A percentile compares a stretch with the other conserved stretches of the same genome.
phyloP scores from a whole-genome alignment of 1,140 invertebrate species.

The Bombus breviceps region DNA sequence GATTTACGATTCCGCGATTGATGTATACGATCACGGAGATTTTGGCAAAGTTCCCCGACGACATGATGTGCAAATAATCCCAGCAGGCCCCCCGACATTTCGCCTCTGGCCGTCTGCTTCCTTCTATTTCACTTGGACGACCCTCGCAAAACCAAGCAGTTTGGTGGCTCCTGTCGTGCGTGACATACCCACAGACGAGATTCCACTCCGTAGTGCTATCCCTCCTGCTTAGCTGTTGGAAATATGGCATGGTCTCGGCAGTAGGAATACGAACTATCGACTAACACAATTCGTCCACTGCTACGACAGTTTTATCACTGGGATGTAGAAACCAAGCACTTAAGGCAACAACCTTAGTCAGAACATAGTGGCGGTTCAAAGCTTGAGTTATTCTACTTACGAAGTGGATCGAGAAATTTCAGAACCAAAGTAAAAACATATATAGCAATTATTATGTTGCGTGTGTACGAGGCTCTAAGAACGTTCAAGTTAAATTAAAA shows the following conservation, averaged over 20 bases:
- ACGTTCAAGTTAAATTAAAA: neutral
- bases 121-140: conserved; percentile 44
- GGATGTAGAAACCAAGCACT: neutral
- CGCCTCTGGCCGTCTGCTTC: conserved; percentile 28
- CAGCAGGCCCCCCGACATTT: conserved; percentile 35
- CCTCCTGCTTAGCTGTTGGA: conserved; percentile 32
- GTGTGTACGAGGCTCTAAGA: neutral
- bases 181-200: conserved; percentile 59
- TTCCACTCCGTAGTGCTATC: conserved; percentile 58
- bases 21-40: conserved; percentile 40
- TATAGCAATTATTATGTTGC: neutral
- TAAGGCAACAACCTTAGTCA: neutral
- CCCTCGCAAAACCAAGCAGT: conserved; percentile 55
- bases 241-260: conserved; percentile 46
- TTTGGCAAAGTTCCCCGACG: conserved; percentile 23
- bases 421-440: neutral
- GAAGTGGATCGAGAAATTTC: neutral
- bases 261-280: conserved; percentile 54
- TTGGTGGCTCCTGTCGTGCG: conserved; percentile 62
- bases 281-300: conserved; percentile 18
- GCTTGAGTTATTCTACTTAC: neutral
- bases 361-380: neutral
- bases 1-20: conserved; percentile 45
- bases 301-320: conserved; percentile 50
- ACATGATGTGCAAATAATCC: conserved; percentile 63